Evolutionary conservation across 2,797 vertebrate genomes (phyloP).

Genomic region (Nannoperca australis): DNA sequence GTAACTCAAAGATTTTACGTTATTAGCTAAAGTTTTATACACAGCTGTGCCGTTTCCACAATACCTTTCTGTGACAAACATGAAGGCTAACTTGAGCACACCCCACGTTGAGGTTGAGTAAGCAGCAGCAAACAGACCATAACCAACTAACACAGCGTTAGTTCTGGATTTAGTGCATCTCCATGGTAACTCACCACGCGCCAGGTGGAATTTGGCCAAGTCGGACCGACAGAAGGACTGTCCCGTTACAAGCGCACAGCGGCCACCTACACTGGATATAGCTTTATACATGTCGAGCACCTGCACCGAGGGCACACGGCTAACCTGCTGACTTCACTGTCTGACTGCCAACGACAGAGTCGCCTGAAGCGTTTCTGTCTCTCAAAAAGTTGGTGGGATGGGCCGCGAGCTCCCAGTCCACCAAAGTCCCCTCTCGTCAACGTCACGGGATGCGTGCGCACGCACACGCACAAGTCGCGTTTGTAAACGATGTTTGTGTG

Average conservation of each 20-base stretch:
- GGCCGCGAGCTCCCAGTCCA: conserved; percentile 15
- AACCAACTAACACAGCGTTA: background rate
- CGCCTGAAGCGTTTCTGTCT: background rate
- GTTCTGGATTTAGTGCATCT: background rate
- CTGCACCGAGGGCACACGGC: background rate
- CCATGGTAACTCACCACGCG: conserved; percentile 79
- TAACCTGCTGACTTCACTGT: background rate
- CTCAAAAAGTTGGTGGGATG: background rate
- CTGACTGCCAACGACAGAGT: background rate
- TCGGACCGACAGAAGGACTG: background rate
- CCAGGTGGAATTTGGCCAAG: conserved; percentile 62
- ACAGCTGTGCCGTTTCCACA: background rate
- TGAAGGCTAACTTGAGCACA: background rate
- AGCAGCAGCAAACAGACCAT: background rate
- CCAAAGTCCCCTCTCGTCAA: background rate
- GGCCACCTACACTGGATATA: conserved; percentile 24
- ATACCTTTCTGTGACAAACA: background rate
- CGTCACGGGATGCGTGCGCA: conserved; percentile 15
- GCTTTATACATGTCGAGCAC: conserved; percentile 67
- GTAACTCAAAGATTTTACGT: background rate
- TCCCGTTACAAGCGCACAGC: conserved; percentile 27
- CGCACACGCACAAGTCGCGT: too few relatives aligned
- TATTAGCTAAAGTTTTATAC: background rate
- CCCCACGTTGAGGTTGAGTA: background rate
- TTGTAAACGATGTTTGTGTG: background rate